Evolutionary conservation across 2,888 invertebrate genomes (phyloP).

Genomic region (Petrolisthes manimaculis): DNA sequence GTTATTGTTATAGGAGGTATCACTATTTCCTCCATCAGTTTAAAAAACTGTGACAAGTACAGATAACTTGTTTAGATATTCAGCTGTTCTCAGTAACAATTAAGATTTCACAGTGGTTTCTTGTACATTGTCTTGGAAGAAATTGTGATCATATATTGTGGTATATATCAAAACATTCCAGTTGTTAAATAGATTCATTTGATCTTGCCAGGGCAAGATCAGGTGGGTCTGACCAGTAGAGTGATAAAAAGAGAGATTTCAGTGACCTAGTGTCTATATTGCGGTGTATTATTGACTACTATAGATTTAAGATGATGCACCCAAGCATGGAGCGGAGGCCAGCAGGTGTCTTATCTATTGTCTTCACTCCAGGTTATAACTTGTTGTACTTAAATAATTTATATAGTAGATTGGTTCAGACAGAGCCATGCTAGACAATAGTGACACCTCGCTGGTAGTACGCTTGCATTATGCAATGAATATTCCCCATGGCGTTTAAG

Average conservation of each 20-base stretch:
- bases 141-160: slow-evolving; percentile 51
- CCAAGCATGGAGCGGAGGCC: slow-evolving; percentile 52
- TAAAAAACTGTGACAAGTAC: not conserved
- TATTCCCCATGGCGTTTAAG: slow-evolving; percentile 49
- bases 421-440: slow-evolving; percentile 35
- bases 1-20: slow-evolving; percentile 35
- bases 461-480: slow-evolving; percentile 60
- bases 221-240: slow-evolving; percentile 43
- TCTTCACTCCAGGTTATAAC: slow-evolving; percentile 21
- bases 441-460: slow-evolving; percentile 47
- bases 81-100: slow-evolving; percentile 19
- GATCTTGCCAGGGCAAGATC: slow-evolving; percentile 29
- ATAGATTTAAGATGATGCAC: slow-evolving; percentile 60
- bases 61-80: slow-evolving; percentile 12
- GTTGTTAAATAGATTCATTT: slow-evolving; percentile 45
- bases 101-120: slow-evolving; percentile 26
- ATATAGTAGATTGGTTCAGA: slow-evolving; percentile 26
- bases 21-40: slow-evolving; percentile 28
- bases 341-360: slow-evolving; percentile 49
- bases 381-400: slow-evolving; percentile 53
- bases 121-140: slow-evolving; percentile 40
- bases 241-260: slow-evolving; percentile 42
- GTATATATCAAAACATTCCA: slow-evolving; percentile 51
- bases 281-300: slow-evolving; percentile 55
- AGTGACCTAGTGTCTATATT: slow-evolving; percentile 61